phyloP scores from a whole-genome alignment of 2,797 vertebrate species.

The Ctenochaetus hawaiiensis region DNA sequence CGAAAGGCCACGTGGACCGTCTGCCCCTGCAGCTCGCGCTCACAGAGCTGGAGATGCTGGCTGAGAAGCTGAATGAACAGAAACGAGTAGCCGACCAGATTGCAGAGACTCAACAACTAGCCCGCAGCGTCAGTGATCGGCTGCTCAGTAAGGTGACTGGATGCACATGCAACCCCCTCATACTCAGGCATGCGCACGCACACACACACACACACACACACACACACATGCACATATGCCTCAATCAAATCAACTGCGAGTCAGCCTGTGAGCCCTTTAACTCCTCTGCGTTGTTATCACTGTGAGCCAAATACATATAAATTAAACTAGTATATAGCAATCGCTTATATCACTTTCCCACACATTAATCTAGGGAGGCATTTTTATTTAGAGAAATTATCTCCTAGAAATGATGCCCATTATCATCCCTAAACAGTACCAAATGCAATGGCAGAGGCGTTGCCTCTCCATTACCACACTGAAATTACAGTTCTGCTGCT shows the following conservation, averaged over 20 bases:
- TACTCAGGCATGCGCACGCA: conserved; percentile 12
- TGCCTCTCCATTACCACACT: conserved; percentile 77
- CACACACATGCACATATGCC: conserved; percentile 10
- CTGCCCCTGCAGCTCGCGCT: conserved; percentile 95
- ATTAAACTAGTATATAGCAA: conserved; percentile 54
- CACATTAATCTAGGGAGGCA: conserved; percentile 67
- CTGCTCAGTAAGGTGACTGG: conserved; percentile 92
- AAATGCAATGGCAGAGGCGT: conserved; percentile 66
- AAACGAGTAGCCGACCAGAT: conserved; percentile 95
- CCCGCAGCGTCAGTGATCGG: conserved; percentile 93
- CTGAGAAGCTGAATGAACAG: conserved; percentile 97
- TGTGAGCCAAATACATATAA: conserved; percentile 66
- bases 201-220: too few relatives aligned
- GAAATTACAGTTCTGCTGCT: conserved; percentile 79
- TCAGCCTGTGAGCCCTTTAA: conserved; percentile 38
- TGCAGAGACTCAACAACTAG: conserved; percentile 94
- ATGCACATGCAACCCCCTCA: conserved; percentile 8
- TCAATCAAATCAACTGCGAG: conserved; percentile 51
- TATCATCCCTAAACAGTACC: conserved; percentile 74
- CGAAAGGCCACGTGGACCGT: conserved; percentile 92
- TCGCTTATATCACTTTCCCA: conserved; percentile 61
- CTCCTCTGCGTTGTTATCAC: conserved; percentile 59
- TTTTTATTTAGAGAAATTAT: conserved; percentile 77
- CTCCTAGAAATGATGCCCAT: conserved; percentile 74
- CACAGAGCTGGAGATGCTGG: conserved; percentile 95